Evolutionary conservation across 1,140 invertebrate genomes (phyloP).

Genomic region (Olivierus martensii): DNA sequence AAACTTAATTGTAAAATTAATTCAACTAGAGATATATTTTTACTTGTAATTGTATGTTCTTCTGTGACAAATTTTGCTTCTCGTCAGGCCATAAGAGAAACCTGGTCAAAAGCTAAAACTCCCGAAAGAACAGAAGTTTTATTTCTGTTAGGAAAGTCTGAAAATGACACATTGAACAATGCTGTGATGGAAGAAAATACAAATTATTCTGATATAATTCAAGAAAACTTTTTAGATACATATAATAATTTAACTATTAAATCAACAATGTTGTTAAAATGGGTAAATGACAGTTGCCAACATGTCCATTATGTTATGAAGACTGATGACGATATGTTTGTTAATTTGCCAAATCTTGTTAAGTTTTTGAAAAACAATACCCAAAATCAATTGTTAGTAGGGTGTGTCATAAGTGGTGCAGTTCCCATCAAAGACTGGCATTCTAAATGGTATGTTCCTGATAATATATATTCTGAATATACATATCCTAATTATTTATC

Average conservation of each 20-base stretch:
- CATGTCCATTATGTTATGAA: slow-evolving; percentile 32
- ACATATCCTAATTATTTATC: slow-evolving; percentile 71
- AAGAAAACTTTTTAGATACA: slow-evolving; percentile 73
- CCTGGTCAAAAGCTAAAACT: slow-evolving; percentile 44
- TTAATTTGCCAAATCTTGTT: slow-evolving; percentile 39
- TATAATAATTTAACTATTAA: slow-evolving; percentile 90
- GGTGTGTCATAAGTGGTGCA: slow-evolving; percentile 57
- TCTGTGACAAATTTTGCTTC: slow-evolving; percentile 47
- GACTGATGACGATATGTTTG: slow-evolving; percentile 39
- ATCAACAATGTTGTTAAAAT: slow-evolving; percentile 69
- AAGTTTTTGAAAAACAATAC: slow-evolving; percentile 13
- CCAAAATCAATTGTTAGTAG: slow-evolving; percentile 42
- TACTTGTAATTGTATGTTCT: slow-evolving; percentile 59
- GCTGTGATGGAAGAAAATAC: slow-evolving; percentile 13
- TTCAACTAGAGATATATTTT: slow-evolving; percentile 29
- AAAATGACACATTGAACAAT: slow-evolving; percentile 10
- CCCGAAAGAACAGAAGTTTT: not conserved
- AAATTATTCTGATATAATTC: slow-evolving; percentile 65
- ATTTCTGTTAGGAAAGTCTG: slow-evolving; percentile 13
- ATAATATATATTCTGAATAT: slow-evolving; percentile 55
- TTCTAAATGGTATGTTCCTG: slow-evolving; percentile 61
- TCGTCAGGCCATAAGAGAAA: slow-evolving; percentile 53
- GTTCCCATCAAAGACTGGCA: slow-evolving; percentile 49
- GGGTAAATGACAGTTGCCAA: slow-evolving; percentile 31
- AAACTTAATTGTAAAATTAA: slow-evolving; percentile 11